A percentile compares a stretch with the other conserved stretches of the same genome.
phyloP scores from a whole-genome alignment of 2,113 vertebrate species.

The Hypomesus transpacificus region DNA sequence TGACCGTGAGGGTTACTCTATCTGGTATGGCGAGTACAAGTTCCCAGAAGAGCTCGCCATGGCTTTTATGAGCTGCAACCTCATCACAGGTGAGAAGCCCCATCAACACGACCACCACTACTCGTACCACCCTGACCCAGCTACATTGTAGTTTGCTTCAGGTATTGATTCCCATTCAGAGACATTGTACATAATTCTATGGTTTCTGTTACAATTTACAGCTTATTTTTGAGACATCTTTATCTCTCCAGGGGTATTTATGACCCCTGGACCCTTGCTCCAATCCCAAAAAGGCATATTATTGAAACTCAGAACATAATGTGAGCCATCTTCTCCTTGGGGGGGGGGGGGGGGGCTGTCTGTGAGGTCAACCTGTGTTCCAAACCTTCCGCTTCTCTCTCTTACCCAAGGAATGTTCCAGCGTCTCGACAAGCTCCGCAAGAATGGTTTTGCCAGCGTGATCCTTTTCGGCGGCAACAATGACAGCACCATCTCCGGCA shows the following conservation, averaged over 20 bases:
- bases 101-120: not conserved
- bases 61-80: conserved; percentile 95
- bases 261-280: no score
- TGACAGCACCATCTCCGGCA: conserved; percentile 82
- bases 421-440: conserved; percentile 87
- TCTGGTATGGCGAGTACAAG: conserved; percentile 85
- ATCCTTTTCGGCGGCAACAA: conserved; percentile 84
- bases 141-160: not conserved
- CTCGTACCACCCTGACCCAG: not conserved
- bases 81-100: conserved; percentile 81
- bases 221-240: no score
- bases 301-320: no score
- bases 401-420: conserved; percentile 85
- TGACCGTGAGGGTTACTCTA: conserved; percentile 84
- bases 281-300: no score
- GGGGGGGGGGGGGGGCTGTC: no score
- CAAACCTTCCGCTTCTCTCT: not conserved
- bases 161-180: no score
- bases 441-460: conserved; percentile 86
- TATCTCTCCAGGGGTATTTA: no score
- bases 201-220: no score
- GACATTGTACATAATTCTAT: no score
- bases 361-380: no score
- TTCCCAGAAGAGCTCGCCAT: conserved; percentile 81
- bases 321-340: no score